Evolutionary conservation across 2,888 invertebrate genomes (phyloP), one percentile per base, ranked within the genome.

Genomic region (Cheilosia urbana): DNA sequence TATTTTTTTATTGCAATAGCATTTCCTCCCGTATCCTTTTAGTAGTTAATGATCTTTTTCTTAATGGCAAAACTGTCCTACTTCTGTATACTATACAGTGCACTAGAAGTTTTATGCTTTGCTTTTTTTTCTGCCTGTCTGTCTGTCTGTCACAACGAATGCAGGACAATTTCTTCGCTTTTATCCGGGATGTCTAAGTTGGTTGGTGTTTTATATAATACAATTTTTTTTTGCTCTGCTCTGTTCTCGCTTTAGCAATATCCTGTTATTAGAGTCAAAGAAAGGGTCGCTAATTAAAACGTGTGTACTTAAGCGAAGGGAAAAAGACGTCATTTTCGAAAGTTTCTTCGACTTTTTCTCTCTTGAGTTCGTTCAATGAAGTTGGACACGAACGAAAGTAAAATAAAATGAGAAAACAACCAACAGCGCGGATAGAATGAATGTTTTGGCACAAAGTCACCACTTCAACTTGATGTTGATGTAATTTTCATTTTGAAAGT

Each of bases 1-100:
- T 27, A 5, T 30, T 9, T 42, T 62, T 77, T 77, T 51, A 82
- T 71, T 71, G 45, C 76, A 75, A 45, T 58, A n/a, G 27, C 60
- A 51, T 45, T 75, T 49, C 37, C 27, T 37, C 13, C 69, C 57
- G 65, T 80, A 80, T 84, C 71, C 84, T 75, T 84, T 58, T 55
- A 69, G 80, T 37, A 80, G 84, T 80, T 84, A 84, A 84, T 84
- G 84, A 84, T 84, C 75, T 80, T 80, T 80, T 80, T 80, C 63
- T 75, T 84, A 47, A 80, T 55, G 30, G 65, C 45, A 55, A 72
- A 71, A 49, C 63, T 63, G 69, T 69, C 37, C 53, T 45, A 42
- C 65, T 79, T 73, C 47, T 65, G 57, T 42, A 27, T 27, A 19
- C 49, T 37, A 30, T 27, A 30, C 11, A 7, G 55, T 30, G 30